Evolutionary conservation across 2,888 invertebrate genomes (phyloP).

Genomic region (Clunio marinus): DNA sequence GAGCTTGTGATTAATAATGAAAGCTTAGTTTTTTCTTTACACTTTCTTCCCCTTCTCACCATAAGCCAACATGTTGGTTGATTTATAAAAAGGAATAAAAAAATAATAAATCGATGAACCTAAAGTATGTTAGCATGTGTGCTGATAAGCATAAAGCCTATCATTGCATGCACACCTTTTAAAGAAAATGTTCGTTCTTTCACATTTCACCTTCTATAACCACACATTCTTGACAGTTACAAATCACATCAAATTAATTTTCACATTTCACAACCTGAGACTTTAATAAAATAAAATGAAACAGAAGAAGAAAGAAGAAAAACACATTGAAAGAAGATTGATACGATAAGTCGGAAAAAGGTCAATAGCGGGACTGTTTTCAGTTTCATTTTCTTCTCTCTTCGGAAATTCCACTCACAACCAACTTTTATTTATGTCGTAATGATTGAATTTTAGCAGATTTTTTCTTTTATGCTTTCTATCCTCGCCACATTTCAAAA

Average conservation of each 20-base stretch:
- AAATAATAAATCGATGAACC: too few species aligned
- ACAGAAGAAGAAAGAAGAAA: neutral
- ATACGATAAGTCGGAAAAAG: neutral
- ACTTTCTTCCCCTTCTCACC: too few species aligned
- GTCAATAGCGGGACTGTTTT: neutral
- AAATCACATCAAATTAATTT: conserved; percentile 7
- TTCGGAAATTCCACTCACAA: neutral
- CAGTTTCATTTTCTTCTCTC: neutral
- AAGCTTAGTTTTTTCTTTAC: too few species aligned
- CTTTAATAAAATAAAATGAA: neutral
- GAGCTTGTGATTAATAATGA: neutral
- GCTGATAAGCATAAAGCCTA: too few species aligned
- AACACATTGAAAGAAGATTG: neutral
- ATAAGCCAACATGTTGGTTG: too few species aligned
- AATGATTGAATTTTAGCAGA: neutral
- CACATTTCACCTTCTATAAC: neutral
- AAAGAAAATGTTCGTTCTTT: neutral
- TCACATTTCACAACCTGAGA: neutral
- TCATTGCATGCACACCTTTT: too few species aligned
- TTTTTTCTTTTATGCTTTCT: neutral
- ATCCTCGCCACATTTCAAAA: neutral
- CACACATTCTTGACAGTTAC: neutral
- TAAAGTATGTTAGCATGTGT: too few species aligned
- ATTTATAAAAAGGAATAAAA: too few species aligned
- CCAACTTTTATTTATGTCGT: neutral